phyloP scores from a whole-genome alignment of 2,797 vertebrate genomes.

The Simalia tracyae region DNA sequence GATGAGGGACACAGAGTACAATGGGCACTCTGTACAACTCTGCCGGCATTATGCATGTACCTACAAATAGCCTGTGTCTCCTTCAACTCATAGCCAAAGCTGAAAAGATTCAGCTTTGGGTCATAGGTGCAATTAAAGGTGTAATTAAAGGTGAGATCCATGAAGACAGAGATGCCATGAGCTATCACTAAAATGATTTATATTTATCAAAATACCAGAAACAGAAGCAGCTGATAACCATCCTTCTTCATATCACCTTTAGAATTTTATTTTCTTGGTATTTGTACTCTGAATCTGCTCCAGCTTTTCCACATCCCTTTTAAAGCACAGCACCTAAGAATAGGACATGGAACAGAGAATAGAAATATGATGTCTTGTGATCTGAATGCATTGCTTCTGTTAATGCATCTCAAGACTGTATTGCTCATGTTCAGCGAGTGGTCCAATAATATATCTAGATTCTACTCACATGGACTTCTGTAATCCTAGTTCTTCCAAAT shows the following conservation, averaged over 20 bases:
- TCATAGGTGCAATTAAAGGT: background rate
- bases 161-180: background rate
- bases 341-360: no score
- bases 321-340: no score
- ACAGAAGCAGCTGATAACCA: background rate
- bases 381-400: no score
- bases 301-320: no score
- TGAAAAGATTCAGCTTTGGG: background rate
- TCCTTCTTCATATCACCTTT: conserved; percentile 26
- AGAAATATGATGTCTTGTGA: no score
- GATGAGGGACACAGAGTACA: background rate
- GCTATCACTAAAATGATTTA: background rate
- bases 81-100: background rate
- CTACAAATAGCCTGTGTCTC: background rate
- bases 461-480: no score
- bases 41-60: no score
- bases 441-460: no score
- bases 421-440: no score
- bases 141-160: background rate
- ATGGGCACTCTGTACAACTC: background rate
- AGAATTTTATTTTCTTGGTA: conserved; percentile 6
- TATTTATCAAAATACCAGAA: background rate
- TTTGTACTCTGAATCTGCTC: no score
- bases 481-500: no score
- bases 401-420: no score